Base-by-base conservation (phyloP, 2,797 vertebrate genomes). In the Rhadinocentrus ornatus region DNA sequence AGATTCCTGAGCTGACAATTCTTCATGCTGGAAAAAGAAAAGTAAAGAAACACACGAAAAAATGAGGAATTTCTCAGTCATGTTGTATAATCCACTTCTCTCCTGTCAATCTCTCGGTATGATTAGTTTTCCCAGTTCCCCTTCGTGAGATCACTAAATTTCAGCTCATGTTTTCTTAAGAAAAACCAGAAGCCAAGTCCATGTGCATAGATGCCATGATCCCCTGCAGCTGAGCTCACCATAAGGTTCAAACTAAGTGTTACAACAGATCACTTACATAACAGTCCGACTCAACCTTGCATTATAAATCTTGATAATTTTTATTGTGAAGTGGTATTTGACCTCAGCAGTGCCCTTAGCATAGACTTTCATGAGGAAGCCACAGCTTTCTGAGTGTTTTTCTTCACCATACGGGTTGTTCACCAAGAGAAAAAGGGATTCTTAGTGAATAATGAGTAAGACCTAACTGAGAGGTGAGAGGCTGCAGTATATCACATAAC, bases 401-500 rank as follows among this genome's bases (percentile, higher is more conserved):
- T 69, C 78, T 61, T 82, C 80, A 71, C 41, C 56, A 48, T 50
- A 58, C 4, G 10, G 66, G 18, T 1, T 37, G 86, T 83, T 80
- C 86, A 84, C 56, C 61, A 41, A 48, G 63, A 16, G 46, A 65
- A 71, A 72, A 74, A 64, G 66, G 70, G 62, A 54, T 59, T 65
- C 55, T 41, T 20, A 60, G 64, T 82, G 81, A 84, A 73, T 85
- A 82, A 80, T 78, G 76, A 62, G 59, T 37, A 60, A 55, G 77
- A 26, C 57, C 26, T 65, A 66, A 53, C 67, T 72, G 52, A 11
- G 27, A 75, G 80, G 77, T 86, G 29, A 83, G 53, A 82, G 87
- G 85, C 87, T 77, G 70, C 77, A 66, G 60, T 84, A 85, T 56
- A 86, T 89, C 83, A 87, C 54, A 9, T 54, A 71, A 60, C 53